Base-by-base conservation (phyloP, 2,888 invertebrate genomes). In the Gerosis bhagava region DNA sequence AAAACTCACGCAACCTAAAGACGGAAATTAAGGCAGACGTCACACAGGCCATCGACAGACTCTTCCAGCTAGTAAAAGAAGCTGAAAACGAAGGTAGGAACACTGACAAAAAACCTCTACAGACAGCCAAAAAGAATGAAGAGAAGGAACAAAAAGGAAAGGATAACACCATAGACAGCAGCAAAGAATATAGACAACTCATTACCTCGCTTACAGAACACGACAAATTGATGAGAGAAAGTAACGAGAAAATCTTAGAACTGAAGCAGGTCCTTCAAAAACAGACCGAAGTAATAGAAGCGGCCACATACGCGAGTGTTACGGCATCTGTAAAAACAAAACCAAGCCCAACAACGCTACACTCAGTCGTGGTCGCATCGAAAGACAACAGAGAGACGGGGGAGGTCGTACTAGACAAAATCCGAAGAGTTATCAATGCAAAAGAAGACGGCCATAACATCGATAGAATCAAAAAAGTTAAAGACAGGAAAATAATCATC, bases 381-480 rank as follows among this genome's bases (percentile, higher is more conserved):
- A 36, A 4, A 5, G 32, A 37, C 3, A 32, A 45, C 11, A 22
- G 15, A 5, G 37, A 45, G 1, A 45, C 45, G 4, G 37, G 45
- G 1, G 45, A 46, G 5, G 32, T 39, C 6, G 32, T 32, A 2
- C 17, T 32, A 2, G 10, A 16, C 3, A 16, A 32, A 8, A 10
- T 32, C 17, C 15, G 32, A 2, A 17, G 17, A 4, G 17, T 10
- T 1, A n/a, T 32, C 2, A 32, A 32, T 5, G 32, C 29, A 16
- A 31, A 31, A 31, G 29, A 31, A 13, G 34, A 19, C 1, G 17
- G 34, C 19, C 19, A 19, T 2, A 34, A 8, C 6, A 11, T 34
- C 5, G 34, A 34, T 6, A 34, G 6, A 10, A 10, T 22, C 1
- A 1, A 21, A 2, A 35, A 35, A 22, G 34, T 12, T 0, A 35